Base-by-base conservation (phyloP, 2,113 vertebrate genomes). In the Lepisosteus oculatus region DNA sequence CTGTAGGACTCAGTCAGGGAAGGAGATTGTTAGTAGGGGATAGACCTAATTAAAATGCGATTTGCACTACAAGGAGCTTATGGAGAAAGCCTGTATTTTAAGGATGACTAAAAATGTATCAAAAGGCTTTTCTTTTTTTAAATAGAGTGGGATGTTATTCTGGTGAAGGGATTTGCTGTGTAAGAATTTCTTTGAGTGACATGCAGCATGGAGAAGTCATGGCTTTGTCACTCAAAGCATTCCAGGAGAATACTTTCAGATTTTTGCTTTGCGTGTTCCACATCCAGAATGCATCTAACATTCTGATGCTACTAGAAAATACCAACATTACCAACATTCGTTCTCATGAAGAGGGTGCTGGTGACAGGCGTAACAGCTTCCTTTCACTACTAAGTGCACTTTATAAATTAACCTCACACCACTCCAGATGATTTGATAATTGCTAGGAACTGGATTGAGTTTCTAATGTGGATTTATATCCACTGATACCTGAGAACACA, bases 41-140 rank as follows among this genome's bases (percentile, higher is more conserved):
- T 81, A 90, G 83, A 85, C 86, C 88, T 89, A 89, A 91, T 91
- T 92, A 92, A 88, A 90, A 86, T 80, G 79, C 79, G 78, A 85
- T 81, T 85, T 79, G 81, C 76, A 81, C 83, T 81, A 82, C 75
- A 66, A 87, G 85, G 88, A 89, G 80, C 86, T 85, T 85, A 86
- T 71, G 72, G 75, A 72, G 81, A 83, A 72, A 77, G 82, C 76
- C 82, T 69, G 79, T 74, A 78, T 83, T 80, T 71, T 85, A 86
- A 84, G 85, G 81, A 86, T 71, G 67, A 76, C 83, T 84, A 79
- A 80, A 84, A 76, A 79, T 76, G 79, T 83, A 83, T 88, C 75
- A 81, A 78, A 85, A 79, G 78, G 64, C 64, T 67, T 42, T 13
- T 62, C 55, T 54, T 71, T 77, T 72, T 70, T 63, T 72, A 43